Percentiles rank a stretch among this genome's conserved stretches.
phyloP scores from a whole-genome alignment of 2,888 invertebrate genomes.

The Drosophila longiperda region DNA sequence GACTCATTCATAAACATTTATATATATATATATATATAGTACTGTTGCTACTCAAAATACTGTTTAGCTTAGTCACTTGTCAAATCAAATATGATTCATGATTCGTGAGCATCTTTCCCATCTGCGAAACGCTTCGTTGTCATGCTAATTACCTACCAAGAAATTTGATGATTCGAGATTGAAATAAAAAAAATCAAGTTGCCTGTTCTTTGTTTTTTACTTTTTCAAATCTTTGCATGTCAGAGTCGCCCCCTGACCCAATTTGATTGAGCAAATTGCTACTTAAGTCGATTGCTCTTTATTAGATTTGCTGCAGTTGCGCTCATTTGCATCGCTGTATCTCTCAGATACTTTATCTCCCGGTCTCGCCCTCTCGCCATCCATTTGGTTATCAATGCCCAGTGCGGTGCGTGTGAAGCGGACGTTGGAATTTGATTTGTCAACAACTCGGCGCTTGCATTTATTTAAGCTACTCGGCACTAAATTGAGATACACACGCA shows the following conservation, averaged over 20 bases:
- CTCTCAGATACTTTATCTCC: constrained; percentile 35
- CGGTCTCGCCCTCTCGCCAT: not conserved
- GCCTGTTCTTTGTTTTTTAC: constrained; percentile 6
- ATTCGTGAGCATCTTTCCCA: constrained; percentile 41
- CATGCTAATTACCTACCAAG: constrained; percentile 47
- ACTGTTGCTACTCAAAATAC: constrained; percentile 2
- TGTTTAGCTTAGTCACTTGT: constrained; percentile 37
- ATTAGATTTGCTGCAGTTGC: constrained; percentile 64
- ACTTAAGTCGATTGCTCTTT: constrained; percentile 59
- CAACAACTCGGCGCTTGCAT: constrained; percentile 53
- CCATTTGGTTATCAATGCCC: constrained; percentile 18
- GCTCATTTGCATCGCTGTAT: constrained; percentile 54
- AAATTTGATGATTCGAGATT: constrained; percentile 23
- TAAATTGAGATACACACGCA: constrained; percentile 45
- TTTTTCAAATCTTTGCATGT: constrained; percentile 31
- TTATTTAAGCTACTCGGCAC: constrained; percentile 27
- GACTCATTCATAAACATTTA: not conserved
- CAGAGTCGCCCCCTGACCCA: constrained; percentile 61
- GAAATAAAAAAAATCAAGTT: constrained; percentile 9
- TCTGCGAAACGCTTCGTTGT: constrained; percentile 46
- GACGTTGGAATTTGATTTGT: constrained; percentile 54
- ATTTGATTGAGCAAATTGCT: constrained; percentile 72
- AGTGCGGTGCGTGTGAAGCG: constrained; percentile 11
- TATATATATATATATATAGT: constrained; percentile 3
- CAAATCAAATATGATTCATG: constrained; percentile 8